Evolutionary conservation across 2,888 invertebrate species (phyloP), one percentile per base, ranked within the genome.

Genomic region (Pemphredon lugubris): DNA sequence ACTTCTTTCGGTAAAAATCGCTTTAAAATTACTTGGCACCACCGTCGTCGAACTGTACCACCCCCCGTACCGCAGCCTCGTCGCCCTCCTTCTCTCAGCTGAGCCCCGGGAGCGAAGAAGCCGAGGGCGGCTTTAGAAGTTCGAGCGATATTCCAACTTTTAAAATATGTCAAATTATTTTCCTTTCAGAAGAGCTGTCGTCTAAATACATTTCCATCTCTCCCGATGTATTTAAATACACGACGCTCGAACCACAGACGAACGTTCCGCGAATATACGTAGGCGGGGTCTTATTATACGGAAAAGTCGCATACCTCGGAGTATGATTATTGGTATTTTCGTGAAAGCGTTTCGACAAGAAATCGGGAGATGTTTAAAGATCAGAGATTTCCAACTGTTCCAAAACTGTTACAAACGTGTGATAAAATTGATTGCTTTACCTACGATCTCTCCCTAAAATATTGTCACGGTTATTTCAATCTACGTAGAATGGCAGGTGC

Each of bases 91-190:
- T 70, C 67, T 59, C 66, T 64, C 73, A 66, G 67, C 72, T 64
- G 75, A 84, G 74, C 71, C 75, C 58, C 39, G 61, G 72, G 59
- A 70, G 73, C 67, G 68, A 72, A 75, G 73, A 67, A 75, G 63
- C 58, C 45, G 73, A 61, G 57, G 78, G 71, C 75, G 78, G 84
- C 81, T 85, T 83, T 83, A 77, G 77, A 85, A 85, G 79, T 85
- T 83, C 76, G 74, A 81, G 81, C 84, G 85, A 86, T 86, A 87
- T 86, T 88, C 85, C 83, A 86, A 86, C 87, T 87, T 87, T 86
- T 87, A 84, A 88, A 88, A 88, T 87, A 87, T 86, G 86, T 87
- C 88, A 87, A 87, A 88, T 88, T 88, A 88, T 87, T 88, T 88
- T 79, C 83, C 82, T 84, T 84, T 85, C 83, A 79, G 80, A 79